Evolutionary conservation across 2,797 vertebrate species (phyloP).

Genomic region (Carcharodon carcharias): DNA sequence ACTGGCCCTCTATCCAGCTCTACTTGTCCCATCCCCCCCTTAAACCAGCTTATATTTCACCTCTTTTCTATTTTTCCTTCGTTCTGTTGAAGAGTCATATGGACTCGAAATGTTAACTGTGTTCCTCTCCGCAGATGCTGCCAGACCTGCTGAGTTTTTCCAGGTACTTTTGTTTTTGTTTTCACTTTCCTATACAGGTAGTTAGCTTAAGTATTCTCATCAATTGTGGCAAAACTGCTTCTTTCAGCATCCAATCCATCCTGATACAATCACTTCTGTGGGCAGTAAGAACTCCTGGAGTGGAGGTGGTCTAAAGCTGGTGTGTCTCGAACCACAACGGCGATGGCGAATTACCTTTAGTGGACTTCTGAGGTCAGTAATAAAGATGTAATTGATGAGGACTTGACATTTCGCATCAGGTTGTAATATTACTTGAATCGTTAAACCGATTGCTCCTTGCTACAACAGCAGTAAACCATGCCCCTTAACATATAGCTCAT

Average conservation of each 20-base stretch:
- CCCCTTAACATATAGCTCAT: neutral
- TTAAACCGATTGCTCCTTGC: neutral
- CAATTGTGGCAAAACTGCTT: conserved; percentile 26
- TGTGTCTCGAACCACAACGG: conserved; percentile 43
- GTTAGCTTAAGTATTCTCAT: neutral
- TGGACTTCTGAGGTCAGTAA: conserved; percentile 47
- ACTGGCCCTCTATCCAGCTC: too few species aligned
- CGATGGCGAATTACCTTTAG: conserved; percentile 47
- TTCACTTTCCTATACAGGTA: neutral
- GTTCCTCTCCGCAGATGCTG: too few species aligned
- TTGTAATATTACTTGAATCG: neutral
- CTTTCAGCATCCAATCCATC: conserved; percentile 50
- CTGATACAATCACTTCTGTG: conserved; percentile 50
- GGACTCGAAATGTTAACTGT: too few species aligned
- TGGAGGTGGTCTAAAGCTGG: conserved; percentile 48
- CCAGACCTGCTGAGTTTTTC: too few species aligned
- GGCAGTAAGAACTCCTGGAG: conserved; percentile 48
- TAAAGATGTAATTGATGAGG: neutral
- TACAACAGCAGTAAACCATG: neutral
- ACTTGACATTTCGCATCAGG: neutral
- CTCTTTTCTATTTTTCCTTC: too few species aligned
- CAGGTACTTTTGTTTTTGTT: too few species aligned
- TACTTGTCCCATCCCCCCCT: too few species aligned
- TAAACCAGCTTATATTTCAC: too few species aligned
- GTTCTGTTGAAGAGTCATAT: too few species aligned